Base-by-base conservation (phyloP, 1,140 invertebrate species). In the Nasonia giraulti region DNA sequence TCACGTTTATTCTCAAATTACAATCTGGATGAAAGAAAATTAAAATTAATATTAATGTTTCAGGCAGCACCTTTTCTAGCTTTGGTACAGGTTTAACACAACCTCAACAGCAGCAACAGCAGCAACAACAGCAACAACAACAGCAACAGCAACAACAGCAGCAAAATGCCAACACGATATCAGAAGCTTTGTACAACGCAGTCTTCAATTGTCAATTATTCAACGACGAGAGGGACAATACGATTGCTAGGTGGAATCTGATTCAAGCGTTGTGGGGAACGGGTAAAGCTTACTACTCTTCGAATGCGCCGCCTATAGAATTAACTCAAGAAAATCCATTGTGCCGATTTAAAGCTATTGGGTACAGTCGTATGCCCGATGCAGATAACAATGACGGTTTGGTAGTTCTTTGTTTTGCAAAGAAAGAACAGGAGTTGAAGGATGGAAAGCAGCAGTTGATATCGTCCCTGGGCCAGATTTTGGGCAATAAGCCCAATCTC, bases 221-320 rank as follows among this genome's bases (percentile, higher is more conserved):
- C 92, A 97, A 97, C 50, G 98, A 99, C 92, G 98, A 99, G 89
- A 93, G 98, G 62, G 98, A 99, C 91, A 95, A 96, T 85, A 96
- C 98, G 47, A 94, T 99, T 62, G 97, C 97, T 2, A 97, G 97
- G 90, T 99, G 97, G 96, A 99, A 99, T 91, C 95, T 98, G 83
- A 92, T 99, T 68, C 98, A 99, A 92, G 97, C 98, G 1, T 96
- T 96, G 87, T 99, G 98, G 98, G 98, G 98, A 2, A 95, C 94
- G 81, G 97, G 97, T 88, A 95, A 96, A 93, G 95, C 96, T 5
- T 98, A 96, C 90, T 98, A 97, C 90, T 95, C 95, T 27, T 93
- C 95, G 62, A 96, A 95, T 88, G 93, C 93, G 0, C 95, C 95
- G 2, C 95, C 96, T 1, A 95, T 99, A 20, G 96, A 97, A 82